Percentiles rank a stretch among this genome's conserved stretches.
phyloP scores from a whole-genome alignment of 2,797 vertebrate genomes.

The Melanotaenia nigrans region DNA sequence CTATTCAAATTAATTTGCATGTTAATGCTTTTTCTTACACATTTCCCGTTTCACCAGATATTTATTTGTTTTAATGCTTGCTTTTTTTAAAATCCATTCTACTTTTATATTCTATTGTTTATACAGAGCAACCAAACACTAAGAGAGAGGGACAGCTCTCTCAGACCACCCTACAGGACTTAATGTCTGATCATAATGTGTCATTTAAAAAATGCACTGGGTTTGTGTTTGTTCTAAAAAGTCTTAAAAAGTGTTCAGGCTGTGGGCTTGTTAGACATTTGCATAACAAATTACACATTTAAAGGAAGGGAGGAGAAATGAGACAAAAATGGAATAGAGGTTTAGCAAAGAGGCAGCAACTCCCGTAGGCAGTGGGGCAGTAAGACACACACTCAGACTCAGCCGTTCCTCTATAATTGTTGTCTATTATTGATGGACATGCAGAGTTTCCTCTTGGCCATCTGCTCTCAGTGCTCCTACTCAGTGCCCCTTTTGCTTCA shows the following conservation, averaged over 20 bases:
- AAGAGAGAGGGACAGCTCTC: background rate
- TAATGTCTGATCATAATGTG: background rate
- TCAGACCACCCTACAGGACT: background rate
- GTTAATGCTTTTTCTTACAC: background rate
- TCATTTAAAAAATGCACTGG: background rate
- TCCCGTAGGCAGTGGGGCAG: constrained; percentile 60
- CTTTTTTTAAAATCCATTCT: background rate
- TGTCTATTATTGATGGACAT: constrained; percentile 79
- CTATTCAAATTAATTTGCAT: no score
- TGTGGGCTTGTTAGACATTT: background rate
- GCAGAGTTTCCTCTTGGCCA: constrained; percentile 71
- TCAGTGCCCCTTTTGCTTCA: constrained; percentile 46
- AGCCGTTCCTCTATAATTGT: constrained; percentile 50
- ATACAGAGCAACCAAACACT: background rate
- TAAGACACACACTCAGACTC: constrained; percentile 11
- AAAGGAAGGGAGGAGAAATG: background rate
- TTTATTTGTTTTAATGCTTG: background rate
- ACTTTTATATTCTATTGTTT: background rate
- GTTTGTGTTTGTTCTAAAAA: background rate
- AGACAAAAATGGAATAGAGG: constrained; percentile 26
- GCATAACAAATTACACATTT: no score
- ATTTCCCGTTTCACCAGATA: background rate
- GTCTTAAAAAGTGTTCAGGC: background rate
- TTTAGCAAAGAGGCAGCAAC: constrained; percentile 54
- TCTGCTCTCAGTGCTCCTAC: constrained; percentile 72